Conservation (phyloP, 2,113 vertebrate species). For the Bolborhynchus lineola region DNA sequence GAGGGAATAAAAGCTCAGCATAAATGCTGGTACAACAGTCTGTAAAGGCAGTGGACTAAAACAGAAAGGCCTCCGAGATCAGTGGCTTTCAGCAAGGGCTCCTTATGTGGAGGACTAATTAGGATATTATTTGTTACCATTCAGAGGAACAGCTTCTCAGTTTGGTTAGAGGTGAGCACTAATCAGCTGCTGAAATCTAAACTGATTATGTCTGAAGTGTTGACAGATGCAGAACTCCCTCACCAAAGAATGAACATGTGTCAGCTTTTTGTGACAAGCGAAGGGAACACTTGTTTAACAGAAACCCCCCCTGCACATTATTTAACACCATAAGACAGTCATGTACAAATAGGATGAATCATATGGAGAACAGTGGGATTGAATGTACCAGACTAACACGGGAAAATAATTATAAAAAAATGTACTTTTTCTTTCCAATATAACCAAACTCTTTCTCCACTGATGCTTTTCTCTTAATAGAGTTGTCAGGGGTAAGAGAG, state of each 20-base stretch:
- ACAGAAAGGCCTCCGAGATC: constrained; percentile 7
- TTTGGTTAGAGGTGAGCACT: constrained; percentile 68
- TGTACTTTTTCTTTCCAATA: not conserved
- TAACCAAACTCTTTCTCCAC: not conserved
- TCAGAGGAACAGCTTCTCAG: constrained; percentile 56
- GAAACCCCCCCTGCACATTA: not conserved
- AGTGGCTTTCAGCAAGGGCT: constrained; percentile 15
- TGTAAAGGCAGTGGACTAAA: constrained; percentile 20
- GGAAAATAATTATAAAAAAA: not conserved
- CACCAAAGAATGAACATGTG: constrained; percentile 63
- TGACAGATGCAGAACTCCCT: constrained; percentile 68
- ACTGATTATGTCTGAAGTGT: constrained; percentile 78
- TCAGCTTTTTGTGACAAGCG: constrained; percentile 50
- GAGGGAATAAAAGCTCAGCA: constrained; percentile 18
- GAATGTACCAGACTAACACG: not conserved
- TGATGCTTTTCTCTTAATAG: not conserved
- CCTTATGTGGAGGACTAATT: constrained; percentile 27
- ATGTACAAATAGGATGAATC: constrained; percentile 10
- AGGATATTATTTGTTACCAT: constrained; percentile 62
- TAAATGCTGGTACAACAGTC: not conserved
- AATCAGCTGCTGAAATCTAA: constrained; percentile 78
- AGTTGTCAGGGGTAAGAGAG: not conserved
- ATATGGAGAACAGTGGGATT: not conserved
- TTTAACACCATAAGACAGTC: constrained; percentile 1
- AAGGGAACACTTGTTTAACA: constrained; percentile 45